phyloP scores from a whole-genome alignment of 2,888 invertebrate genomes.

The Drosophila eohydei region DNA sequence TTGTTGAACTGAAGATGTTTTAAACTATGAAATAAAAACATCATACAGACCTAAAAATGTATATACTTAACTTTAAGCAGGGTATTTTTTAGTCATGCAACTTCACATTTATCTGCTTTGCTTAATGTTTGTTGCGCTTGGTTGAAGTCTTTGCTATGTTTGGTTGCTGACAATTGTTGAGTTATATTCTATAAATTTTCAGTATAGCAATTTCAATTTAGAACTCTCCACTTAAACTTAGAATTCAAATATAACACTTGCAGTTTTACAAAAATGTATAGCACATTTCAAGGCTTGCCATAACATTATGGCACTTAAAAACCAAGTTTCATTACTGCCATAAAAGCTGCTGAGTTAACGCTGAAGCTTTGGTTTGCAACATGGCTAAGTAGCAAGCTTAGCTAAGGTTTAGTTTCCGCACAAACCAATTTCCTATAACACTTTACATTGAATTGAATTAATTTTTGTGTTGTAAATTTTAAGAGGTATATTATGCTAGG shows the following conservation, averaged over 20 bases:
- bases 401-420: background rate
- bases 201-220: background rate
- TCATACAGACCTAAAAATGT: background rate
- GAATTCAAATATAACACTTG: constrained; percentile 4
- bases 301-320: background rate
- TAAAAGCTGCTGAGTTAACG: background rate
- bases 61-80: background rate
- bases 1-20: background rate
- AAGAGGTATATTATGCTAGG: background rate
- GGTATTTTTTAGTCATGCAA: background rate
- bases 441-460: background rate
- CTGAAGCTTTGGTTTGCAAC: constrained; percentile 13
- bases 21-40: background rate
- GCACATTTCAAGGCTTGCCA: background rate
- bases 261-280: constrained; percentile 18
- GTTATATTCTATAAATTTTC: background rate
- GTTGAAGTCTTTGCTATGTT: constrained; percentile 17
- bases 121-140: background rate
- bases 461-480: background rate
- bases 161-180: background rate
- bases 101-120: background rate
- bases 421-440: background rate
- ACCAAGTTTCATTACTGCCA: constrained; percentile 30
- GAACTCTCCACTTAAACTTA: constrained; percentile 9
- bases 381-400: constrained; percentile 8